A percentile compares a stretch with the other conserved stretches of the same genome.
Evolutionary conservation across 2,113 vertebrate species (phyloP).

Genomic region (Phalacrocorax brasilianus): DNA sequence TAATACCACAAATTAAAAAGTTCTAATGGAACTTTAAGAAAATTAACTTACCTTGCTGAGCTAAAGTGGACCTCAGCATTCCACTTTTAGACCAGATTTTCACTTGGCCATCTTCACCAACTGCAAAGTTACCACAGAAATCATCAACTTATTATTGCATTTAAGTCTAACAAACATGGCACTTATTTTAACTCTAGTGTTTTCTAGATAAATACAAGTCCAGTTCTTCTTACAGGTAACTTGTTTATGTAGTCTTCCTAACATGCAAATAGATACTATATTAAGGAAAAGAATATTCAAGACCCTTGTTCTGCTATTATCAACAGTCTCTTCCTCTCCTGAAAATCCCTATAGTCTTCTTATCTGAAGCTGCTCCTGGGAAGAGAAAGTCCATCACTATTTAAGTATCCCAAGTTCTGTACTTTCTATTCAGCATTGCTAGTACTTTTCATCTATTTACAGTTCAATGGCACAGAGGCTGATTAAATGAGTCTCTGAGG

Average conservation of each 20-base stretch:
- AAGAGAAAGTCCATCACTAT: not conserved
- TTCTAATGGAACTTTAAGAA: not conserved
- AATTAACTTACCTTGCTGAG: conserved; percentile 86
- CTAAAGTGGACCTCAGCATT: conserved; percentile 94
- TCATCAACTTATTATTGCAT: not conserved
- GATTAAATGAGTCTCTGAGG: not conserved
- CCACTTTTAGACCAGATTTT: conserved; percentile 99
- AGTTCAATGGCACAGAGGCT: not conserved
- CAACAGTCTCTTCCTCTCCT: not conserved
- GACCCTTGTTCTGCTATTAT: not conserved
- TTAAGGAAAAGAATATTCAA: not conserved
- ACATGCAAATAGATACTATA: not conserved
- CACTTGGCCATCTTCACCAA: conserved; percentile 96
- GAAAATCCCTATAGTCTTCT: not conserved
- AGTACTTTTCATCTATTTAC: not conserved
- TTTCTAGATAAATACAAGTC: not conserved
- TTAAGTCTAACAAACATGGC: not conserved
- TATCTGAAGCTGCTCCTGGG: not conserved
- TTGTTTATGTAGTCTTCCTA: not conserved
- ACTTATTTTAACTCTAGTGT: not conserved
- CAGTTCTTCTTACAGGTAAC: not conserved
- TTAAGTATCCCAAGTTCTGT: not conserved
- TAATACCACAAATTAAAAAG: not conserved
- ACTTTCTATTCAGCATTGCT: not conserved
- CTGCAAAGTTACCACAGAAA: conserved; percentile 68